Conservation (phyloP, 2,113 vertebrate genomes). For the Cygnus atratus region DNA sequence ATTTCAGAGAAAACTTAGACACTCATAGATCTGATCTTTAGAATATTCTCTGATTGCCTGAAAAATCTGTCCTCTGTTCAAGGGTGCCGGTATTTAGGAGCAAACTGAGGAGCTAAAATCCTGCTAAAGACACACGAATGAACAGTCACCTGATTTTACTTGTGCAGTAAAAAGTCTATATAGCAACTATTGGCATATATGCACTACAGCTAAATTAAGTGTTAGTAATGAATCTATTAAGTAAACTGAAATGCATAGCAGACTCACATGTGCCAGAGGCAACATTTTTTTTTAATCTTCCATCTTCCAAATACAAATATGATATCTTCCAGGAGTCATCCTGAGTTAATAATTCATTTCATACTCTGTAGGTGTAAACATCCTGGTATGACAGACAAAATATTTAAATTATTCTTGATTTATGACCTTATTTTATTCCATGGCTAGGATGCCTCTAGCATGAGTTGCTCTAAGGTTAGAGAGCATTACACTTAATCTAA, state of each 20-base stretch:
- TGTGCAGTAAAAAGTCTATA: neutral
- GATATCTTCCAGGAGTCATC: slow-evolving; percentile 13
- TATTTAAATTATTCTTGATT: slow-evolving; percentile 23
- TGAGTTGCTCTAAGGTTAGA: neutral
- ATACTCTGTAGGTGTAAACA: slow-evolving; percentile 16
- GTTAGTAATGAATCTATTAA: neutral
- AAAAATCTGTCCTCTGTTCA: neutral
- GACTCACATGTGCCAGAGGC: neutral
- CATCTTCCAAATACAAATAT: slow-evolving; percentile 17
- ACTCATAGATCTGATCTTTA: neutral
- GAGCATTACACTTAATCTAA: neutral
- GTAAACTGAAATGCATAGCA: slow-evolving; percentile 9
- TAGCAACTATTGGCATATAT: neutral
- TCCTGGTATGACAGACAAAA: slow-evolving; percentile 24
- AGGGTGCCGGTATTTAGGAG: neutral
- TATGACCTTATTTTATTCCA: slow-evolving; percentile 3
- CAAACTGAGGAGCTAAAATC: neutral
- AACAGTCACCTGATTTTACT: neutral
- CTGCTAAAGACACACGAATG: neutral
- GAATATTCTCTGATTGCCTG: neutral
- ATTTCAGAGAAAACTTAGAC: neutral
- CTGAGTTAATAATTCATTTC: slow-evolving; percentile 49
- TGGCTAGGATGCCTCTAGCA: neutral
- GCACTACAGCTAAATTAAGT: neutral
- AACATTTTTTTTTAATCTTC: neutral